Evolutionary conservation across 2,888 invertebrate species (phyloP).

Genomic region (Agelastica alni): DNA sequence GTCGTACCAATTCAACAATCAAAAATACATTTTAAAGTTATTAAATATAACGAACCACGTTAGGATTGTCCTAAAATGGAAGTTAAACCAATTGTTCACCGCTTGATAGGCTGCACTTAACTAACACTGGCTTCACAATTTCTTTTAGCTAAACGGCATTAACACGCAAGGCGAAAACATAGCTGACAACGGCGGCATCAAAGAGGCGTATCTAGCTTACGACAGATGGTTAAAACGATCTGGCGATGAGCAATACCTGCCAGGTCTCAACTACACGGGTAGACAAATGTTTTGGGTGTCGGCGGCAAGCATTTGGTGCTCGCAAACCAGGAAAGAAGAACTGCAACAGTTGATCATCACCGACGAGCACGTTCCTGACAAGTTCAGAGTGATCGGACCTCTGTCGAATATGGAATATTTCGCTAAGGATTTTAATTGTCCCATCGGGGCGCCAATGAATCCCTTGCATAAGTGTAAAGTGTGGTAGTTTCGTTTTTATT

Average conservation of each 20-base stretch:
- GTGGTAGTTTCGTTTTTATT: slow-evolving; percentile 57
- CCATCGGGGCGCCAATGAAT: slow-evolving; percentile 64
- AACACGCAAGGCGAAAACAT: slow-evolving; percentile 94
- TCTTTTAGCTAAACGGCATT: slow-evolving; percentile 79
- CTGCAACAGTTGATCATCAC: slow-evolving; percentile 50
- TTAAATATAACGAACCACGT: slow-evolving; percentile 3
- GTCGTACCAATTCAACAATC: too few species aligned
- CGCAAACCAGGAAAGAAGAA: slow-evolving; percentile 52
- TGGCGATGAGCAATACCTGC: slow-evolving; percentile 49
- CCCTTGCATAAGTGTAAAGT: slow-evolving; percentile 65
- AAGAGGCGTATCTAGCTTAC: slow-evolving; percentile 72
- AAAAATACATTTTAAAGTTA: too few species aligned
- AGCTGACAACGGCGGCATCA: slow-evolving; percentile 92
- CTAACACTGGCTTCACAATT: slow-evolving; percentile 39
- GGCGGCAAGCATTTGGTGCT: slow-evolving; percentile 67
- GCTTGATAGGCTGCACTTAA: slow-evolving; percentile 20
- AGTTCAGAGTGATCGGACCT: slow-evolving; percentile 65
- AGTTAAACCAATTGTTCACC: slow-evolving; percentile 3
- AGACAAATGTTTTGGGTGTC: slow-evolving; percentile 64
- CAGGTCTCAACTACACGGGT: slow-evolving; percentile 52
- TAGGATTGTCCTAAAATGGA: not conserved
- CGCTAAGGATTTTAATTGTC: slow-evolving; percentile 65
- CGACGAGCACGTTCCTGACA: slow-evolving; percentile 57
- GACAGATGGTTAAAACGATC: slow-evolving; percentile 49
- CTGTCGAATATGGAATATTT: slow-evolving; percentile 65